Evolutionary conservation across 2,797 vertebrate species (phyloP).

Genomic region (Simalia tracyae): DNA sequence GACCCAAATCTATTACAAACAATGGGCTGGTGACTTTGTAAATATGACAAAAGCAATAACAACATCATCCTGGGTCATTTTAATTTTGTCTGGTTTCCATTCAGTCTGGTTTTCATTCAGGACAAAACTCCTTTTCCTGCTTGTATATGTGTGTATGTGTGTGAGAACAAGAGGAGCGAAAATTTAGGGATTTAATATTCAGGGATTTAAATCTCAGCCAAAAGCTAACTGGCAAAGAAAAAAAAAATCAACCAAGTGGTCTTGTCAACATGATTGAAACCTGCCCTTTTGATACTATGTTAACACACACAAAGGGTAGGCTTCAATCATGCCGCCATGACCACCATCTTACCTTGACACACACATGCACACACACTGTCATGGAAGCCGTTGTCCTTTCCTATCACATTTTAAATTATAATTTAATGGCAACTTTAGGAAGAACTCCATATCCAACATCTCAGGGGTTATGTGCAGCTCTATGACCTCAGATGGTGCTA

Average conservation of each 20-base stretch:
- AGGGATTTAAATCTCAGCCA: not conserved
- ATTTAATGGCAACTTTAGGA: not conserved
- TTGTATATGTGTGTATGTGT: not conserved
- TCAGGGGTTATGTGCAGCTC: not conserved
- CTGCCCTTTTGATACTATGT: not conserved
- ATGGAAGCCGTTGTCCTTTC: not conserved
- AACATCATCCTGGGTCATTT: not conserved
- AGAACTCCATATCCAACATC: not conserved
- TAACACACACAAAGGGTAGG: not conserved
- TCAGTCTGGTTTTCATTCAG: not conserved
- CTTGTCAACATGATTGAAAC: not conserved
- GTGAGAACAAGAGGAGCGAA: not conserved
- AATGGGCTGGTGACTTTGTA: not conserved
- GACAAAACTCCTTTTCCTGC: not conserved
- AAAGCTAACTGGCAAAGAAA: not conserved
- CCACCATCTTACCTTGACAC: not conserved
- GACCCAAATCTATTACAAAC: not conserved
- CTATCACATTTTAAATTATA: not conserved
- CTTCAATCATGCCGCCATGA: not conserved
- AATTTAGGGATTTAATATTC: not conserved
- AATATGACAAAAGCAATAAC: not conserved
- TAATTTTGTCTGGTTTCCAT: not conserved
- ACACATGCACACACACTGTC: not conserved
- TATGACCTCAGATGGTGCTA: too few species aligned
- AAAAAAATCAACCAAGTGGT: not conserved